Evolutionary conservation across 2,113 vertebrate species (phyloP), one percentile per base, ranked within the genome.

Genomic region (Hippocampus comes): DNA sequence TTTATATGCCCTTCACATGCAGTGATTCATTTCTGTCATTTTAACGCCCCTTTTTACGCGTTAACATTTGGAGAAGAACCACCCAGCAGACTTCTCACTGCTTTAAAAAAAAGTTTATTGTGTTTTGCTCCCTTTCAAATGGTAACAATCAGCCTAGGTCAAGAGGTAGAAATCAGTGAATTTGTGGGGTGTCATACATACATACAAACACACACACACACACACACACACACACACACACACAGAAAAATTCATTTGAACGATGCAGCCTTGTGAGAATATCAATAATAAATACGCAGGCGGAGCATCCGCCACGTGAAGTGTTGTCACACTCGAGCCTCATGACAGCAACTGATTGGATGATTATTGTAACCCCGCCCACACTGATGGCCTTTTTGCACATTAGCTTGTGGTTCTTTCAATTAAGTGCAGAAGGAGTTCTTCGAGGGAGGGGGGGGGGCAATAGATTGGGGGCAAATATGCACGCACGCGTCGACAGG

Each of bases 91-190:
- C 11, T 0, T 49, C 41, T 57, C 43, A 46, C 48, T 55, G 67
- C 67, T 84, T 88, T 81, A 84, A 86, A 89, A 91, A 88, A 72
- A 65, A 71, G 88, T 89, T 91, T 78, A 73, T 83, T 86, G 75
- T 84, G 73, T 87, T 80, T 38, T 71, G 72, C 75, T 83, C 66
- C 82, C 77, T 81, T 84, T 72, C 43, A 73, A 80, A 73, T 82
- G 79, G 2, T 72, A 86, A 87, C 80, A 81, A 87, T 79, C 83
- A 88, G 87, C 84, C 86, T 82, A 87, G 75, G 78, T 88, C 84
- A 81, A 85, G 89, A 91, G 90, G 90, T 90, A 91, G 90, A 91
- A 89, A 84, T 86, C 73, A 72, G 70, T 77, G 70, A 87, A 85
- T 81, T 43, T 63, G 63, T 48, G 69, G 76, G 69, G 63, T 71